A percentile compares a stretch with the other conserved stretches of the same genome.
Conservation (phyloP, 2,888 invertebrate species). For the Crocallis elinguaria region DNA sequence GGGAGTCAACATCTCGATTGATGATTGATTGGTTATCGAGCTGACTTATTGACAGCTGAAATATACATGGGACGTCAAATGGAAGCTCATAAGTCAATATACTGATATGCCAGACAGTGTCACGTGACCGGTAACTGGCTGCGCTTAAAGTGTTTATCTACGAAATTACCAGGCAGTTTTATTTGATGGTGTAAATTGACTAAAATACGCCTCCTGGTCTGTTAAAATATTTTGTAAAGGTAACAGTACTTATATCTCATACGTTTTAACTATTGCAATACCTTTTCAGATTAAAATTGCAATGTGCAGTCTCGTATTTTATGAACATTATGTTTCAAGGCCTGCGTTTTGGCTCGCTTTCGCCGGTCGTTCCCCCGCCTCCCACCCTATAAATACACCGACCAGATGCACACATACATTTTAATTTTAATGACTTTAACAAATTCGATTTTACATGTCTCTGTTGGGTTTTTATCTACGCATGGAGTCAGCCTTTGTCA, state of each 20-base stretch:
- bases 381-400: constrained; percentile 73
- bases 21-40: no score
- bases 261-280: constrained; percentile 8
- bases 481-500: neutral
- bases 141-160: no score
- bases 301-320: constrained; percentile 12
- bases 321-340: constrained; percentile 23
- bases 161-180: no score
- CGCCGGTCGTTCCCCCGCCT: constrained; percentile 51
- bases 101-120: no score
- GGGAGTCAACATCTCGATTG: no score
- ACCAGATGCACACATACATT: constrained; percentile 67
- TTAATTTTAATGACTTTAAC: constrained; percentile 63
- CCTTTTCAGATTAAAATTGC: constrained; percentile 12
- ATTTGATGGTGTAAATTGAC: no score
- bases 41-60: no score
- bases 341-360: constrained; percentile 41
- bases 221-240: neutral
- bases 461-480: constrained; percentile 8
- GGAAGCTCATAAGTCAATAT: no score
- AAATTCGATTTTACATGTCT: constrained; percentile 43
- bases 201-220: no score
- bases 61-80: no score
- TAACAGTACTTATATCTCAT: neutral
- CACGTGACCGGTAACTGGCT: no score